Conservation (phyloP, 2,113 vertebrate genomes). For the Chiloscyllium plagiosum region DNA sequence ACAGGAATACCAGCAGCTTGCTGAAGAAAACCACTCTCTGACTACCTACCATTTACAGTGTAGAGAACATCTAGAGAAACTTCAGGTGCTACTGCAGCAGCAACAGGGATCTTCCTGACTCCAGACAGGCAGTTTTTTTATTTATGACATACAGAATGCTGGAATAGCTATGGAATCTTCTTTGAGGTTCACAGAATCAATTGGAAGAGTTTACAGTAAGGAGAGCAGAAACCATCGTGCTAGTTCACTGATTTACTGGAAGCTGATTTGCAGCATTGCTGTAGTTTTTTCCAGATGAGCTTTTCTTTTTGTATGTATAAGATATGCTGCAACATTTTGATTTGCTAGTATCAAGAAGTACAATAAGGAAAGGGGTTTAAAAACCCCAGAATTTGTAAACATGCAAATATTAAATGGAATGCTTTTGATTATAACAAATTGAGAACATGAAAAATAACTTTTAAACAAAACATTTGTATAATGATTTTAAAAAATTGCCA, state of each 20-base stretch:
- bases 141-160: constrained; percentile 24
- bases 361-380: constrained; percentile 2
- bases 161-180: constrained; percentile 29
- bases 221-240: constrained; percentile 22
- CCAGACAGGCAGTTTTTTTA: constrained; percentile 23
- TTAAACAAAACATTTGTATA: constrained; percentile 15
- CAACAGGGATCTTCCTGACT: constrained; percentile 84
- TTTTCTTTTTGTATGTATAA: neutral
- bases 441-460: neutral
- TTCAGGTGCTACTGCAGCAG: constrained; percentile 72
- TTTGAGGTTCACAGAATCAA: constrained; percentile 33
- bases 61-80: constrained; percentile 80
- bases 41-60: constrained; percentile 77
- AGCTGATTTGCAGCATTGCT: constrained; percentile 12
- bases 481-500: neutral
- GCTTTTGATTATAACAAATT: neutral
- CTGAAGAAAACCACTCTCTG: constrained; percentile 83
- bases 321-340: neutral
- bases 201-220: neutral
- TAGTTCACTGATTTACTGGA: neutral
- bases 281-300: constrained; percentile 16
- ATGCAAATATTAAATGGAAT: constrained; percentile 9
- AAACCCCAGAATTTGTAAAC: neutral
- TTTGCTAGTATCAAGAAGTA: constrained; percentile 19
- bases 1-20: constrained; percentile 78